phyloP scores from a whole-genome alignment of 2,113 vertebrate genomes.

The Ancistrus triradiatus region DNA sequence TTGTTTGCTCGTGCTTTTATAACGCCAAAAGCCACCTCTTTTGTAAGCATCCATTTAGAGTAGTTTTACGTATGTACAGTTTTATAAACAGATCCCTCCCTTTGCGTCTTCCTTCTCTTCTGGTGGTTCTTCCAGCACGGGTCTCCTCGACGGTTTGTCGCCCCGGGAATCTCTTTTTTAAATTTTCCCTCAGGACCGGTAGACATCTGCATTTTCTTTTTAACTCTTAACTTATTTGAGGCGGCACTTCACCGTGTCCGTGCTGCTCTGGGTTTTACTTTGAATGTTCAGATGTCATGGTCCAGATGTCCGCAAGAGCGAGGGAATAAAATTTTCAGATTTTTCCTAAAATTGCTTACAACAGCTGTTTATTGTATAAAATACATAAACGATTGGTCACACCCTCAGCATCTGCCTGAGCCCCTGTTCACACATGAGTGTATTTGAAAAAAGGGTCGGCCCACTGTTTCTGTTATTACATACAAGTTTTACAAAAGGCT shows the following conservation, averaged over 20 bases:
- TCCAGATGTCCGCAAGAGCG: neutral
- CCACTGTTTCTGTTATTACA: too few species aligned
- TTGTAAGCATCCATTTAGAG: neutral
- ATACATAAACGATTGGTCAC: too few species aligned
- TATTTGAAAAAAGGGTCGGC: too few species aligned
- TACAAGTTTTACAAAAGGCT: too few species aligned
- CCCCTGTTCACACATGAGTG: too few species aligned
- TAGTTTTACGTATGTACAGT: constrained; percentile 29
- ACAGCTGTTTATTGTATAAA: too few species aligned
- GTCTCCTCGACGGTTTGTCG: neutral
- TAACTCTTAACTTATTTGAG: constrained; percentile 31
- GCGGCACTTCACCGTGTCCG: neutral
- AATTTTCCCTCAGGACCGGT: neutral
- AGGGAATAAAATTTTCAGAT: constrained; percentile 25
- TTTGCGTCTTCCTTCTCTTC: neutral
- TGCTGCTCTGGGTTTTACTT: constrained; percentile 16
- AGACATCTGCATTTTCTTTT: neutral
- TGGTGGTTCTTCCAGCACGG: neutral
- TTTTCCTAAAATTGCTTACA: neutral
- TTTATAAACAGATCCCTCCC: neutral
- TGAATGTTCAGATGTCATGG: neutral
- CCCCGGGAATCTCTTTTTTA: neutral
- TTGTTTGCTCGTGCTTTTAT: neutral
- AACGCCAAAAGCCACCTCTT: too few species aligned
- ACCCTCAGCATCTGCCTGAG: too few species aligned